Evolutionary conservation across 2,888 invertebrate genomes (phyloP), one percentile per base, ranked within the genome.

Genomic region (Scotopteryx bipunctaria): DNA sequence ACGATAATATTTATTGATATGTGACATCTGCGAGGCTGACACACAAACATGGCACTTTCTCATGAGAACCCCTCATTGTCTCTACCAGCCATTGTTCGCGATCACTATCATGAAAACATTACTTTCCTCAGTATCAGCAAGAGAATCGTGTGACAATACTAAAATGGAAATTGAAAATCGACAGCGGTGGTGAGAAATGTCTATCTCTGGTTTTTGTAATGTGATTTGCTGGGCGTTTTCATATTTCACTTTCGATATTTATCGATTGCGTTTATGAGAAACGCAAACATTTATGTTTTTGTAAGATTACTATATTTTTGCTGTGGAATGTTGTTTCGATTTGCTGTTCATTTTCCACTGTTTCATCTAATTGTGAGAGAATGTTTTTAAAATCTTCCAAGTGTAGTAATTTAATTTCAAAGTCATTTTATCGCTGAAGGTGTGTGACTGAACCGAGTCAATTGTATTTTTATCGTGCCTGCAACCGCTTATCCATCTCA

Each of bases 31-130:
- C 15, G 41, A 46, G 59, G 57, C 58, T 68, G 69, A 68, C 69
- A 67, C 50, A 75, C 67, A 71, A 69, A 68, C 68, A 62, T 59
- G 59, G 61, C 74, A 81, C 83, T 83, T 82, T 83, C 83, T 67
- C 82, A 69, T 80, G 82, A 69, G 79, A 81, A 68, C 62, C 42
- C 5, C 33, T n/a, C 53, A 75, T 74, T 78, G 75, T 77, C 64
- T 64, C 55, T 32, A 48, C 36, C 45, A 45, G 13, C 55, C 60
- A 67, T 73, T 71, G 71, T 67, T 67, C 63, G 58, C 21, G 46
- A 56, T 57, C 54, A 57, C 49, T 66, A 61, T 66, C 66, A 67
- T 71, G 68, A 66, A 69, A 69, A 71, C 69, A 70, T 69, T 66
- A 73, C 76, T 78, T 77, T 77, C 77, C 63, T 76, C 58, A 64